Percentiles rank a stretch among this genome's conserved stretches.
Conservation (phyloP, 2,888 invertebrate species). For the Cephalotes varians region DNA sequence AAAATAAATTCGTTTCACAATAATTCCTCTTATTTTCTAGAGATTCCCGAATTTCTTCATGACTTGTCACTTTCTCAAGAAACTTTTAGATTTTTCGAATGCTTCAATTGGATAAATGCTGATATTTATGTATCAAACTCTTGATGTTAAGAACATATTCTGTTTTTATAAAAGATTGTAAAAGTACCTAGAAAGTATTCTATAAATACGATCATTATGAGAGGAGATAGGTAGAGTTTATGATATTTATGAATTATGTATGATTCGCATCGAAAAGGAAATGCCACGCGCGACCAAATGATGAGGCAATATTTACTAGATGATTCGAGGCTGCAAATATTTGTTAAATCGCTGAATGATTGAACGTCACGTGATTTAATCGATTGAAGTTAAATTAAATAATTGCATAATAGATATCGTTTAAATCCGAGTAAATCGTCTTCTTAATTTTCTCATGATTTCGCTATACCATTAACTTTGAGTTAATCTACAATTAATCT, state of each 20-base stretch:
- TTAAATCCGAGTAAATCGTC: neutral
- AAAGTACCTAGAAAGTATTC: conserved; percentile 56
- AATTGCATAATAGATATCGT: conserved; percentile 6
- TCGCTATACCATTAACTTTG: neutral
- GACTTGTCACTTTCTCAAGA: neutral
- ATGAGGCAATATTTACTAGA: conserved; percentile 15
- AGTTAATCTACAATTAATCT: neutral
- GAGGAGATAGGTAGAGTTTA: conserved; percentile 38
- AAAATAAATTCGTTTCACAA: conserved; percentile 15
- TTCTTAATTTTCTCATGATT: neutral
- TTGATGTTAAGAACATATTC: conserved; percentile 56
- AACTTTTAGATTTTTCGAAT: neutral
- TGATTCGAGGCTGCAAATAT: neutral
- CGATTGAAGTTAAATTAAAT: neutral
- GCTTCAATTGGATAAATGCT: neutral
- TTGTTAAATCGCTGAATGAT: neutral
- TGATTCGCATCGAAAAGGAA: conserved; percentile 34
- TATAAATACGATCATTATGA: conserved; percentile 61
- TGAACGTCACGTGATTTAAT: neutral
- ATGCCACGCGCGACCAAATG: conserved; percentile 12
- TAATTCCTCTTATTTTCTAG: conserved; percentile 1
- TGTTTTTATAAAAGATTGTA: conserved; percentile 63
- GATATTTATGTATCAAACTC: neutral
- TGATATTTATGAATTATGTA: conserved; percentile 67
- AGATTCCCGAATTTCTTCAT: conserved; percentile 14